Base-by-base conservation (phyloP, 2,113 vertebrate species). In the Chlorodrepanis virens region DNA sequence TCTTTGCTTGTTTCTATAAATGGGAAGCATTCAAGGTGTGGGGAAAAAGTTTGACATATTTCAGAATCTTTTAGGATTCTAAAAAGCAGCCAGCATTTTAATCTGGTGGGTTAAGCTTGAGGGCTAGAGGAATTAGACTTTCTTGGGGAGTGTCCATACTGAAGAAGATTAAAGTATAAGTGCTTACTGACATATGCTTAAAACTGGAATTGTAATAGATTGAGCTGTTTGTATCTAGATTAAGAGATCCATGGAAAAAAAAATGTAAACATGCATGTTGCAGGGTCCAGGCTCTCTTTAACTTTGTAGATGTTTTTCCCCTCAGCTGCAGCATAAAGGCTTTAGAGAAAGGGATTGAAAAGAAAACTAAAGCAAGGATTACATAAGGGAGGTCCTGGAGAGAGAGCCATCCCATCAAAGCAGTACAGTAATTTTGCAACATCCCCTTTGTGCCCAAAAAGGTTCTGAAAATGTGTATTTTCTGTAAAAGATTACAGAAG, bases 31-130 rank as follows among this genome's bases (percentile, higher is more conserved):
- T 65, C n/a, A 60, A 37, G 24, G 20, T 14, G 10, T 50, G 19
- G 27, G 4, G 13, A 0, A 1, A 1, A 77, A 45, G 9, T 0
- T 13, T 7, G 23, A 44, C 5, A 3, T 39, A 21, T 71, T 76
- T 82, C 23, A 54, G 40, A 91, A 18, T 75, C 35, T 47, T 81
- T 83, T 40, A 87, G 10, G 14, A 29, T 69, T 71, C 31, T 85
- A 17, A 52, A 44, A 82, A 35, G 0, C 5, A 79, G 14, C 4
- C 56, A 53, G 9, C 40, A 20, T 18, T 74, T 93, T 89, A 72
- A 50, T 72, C 40, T 4, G 22, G 3, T 1, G 4, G 29, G 24
- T 40, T 60, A 53, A 50, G 7, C n/a, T 69, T 91, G 42, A 63
- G 20, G 14, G 27, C 27, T 74, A 52, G 33, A 90, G 35, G 18